These are phyloP conservation scores for Tribolium freemani DNA, from an alignment of 2,888 invertebrate genomes.

Conservation along the genomic window DNA sequence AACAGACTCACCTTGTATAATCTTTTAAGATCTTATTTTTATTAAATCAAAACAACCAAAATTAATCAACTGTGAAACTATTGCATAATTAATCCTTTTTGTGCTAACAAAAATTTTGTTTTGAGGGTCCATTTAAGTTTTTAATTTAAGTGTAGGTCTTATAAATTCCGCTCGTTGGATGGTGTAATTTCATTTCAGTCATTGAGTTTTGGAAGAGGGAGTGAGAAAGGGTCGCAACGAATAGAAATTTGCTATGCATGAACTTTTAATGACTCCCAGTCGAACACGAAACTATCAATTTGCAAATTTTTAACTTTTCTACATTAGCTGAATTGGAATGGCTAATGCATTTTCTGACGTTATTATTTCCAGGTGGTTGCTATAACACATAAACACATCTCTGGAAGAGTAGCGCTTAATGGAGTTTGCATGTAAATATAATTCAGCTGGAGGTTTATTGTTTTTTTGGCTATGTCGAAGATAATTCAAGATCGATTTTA, in stretches of 20 bases:
- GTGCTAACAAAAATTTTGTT: not conserved
- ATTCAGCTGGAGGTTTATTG: not conserved
- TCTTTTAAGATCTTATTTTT: no score
- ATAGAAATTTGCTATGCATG: slow-evolving; percentile 36
- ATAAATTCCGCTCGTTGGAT: slow-evolving; percentile 28
- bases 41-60: no score
- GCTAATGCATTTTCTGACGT: slow-evolving; percentile 17
- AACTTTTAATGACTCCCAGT: slow-evolving; percentile 35
- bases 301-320: slow-evolving; percentile 33
- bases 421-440: not conserved
- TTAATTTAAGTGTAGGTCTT: slow-evolving; percentile 33
- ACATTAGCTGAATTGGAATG: slow-evolving; percentile 20
- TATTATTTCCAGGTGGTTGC: slow-evolving; percentile 9
- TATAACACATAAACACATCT: not conserved
- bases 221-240: slow-evolving; percentile 6
- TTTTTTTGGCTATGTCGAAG: no score
- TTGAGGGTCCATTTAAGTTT: slow-evolving; percentile 24
- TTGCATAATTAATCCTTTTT: not conserved
- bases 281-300: slow-evolving; percentile 36
- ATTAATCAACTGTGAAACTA: no score
- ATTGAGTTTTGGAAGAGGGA: slow-evolving; percentile 1
- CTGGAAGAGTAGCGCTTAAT: not conserved
- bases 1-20: no score
- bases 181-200: slow-evolving; percentile 33
- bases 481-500: no score